phyloP scores from a whole-genome alignment of 1,140 invertebrate genomes.

The Dysdera silvatica region DNA sequence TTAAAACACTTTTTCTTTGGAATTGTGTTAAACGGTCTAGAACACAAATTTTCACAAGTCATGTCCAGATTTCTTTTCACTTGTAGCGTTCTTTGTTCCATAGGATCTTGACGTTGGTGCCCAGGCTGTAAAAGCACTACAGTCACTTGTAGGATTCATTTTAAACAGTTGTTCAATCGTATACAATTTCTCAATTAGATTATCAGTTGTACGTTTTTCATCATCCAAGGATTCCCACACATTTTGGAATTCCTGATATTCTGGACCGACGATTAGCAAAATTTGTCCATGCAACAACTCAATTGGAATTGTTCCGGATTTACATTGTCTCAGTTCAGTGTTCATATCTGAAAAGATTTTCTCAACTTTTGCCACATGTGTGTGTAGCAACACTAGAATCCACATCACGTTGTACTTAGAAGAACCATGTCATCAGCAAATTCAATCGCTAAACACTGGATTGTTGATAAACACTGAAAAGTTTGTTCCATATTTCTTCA shows the following conservation, averaged over 20 bases:
- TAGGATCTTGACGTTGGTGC: not conserved
- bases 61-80: not conserved
- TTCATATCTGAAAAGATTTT: not conserved
- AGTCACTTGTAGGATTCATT: too few species aligned
- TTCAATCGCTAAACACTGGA: conserved; percentile 1
- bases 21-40: too few species aligned
- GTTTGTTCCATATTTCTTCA: conserved; percentile 4
- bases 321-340: not conserved
- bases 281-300: not conserved
- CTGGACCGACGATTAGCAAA: not conserved
- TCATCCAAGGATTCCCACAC: not conserved
- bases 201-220: too few species aligned
- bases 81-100: not conserved
- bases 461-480: not conserved
- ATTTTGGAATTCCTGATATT: conserved; percentile 4
- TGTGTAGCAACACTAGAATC: conserved; percentile 3
- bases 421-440: conserved; percentile 5
- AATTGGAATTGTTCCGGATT: not conserved
- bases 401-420: not conserved
- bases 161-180: too few species aligned
- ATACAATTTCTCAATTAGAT: not conserved
- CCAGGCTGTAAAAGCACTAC: not conserved
- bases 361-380: conserved; percentile 7
- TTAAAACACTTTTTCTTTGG: conserved; percentile 1
- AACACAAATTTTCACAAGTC: not conserved